Conservation (phyloP, 2,113 vertebrate species). For the Sinocyclocheilus grahami region DNA sequence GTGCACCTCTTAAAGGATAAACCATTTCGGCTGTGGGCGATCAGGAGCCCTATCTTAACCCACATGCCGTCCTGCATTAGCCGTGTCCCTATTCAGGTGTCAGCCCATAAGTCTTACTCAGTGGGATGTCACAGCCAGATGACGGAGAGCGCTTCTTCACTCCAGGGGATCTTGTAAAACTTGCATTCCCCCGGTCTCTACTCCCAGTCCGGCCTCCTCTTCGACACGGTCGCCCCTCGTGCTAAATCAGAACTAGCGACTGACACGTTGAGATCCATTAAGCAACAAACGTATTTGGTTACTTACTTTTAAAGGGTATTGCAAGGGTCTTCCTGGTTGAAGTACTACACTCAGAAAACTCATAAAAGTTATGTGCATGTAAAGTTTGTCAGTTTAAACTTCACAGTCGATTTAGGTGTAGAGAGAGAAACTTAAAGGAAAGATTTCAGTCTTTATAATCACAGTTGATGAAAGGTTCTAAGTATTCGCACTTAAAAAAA, state of each 20-base stretch:
- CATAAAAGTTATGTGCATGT: slow-evolving; percentile 11
- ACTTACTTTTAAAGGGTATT: slow-evolving; percentile 53
- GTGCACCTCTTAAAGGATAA: slow-evolving; percentile 60
- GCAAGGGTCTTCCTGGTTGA: slow-evolving; percentile 45
- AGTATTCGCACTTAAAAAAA: not conserved
- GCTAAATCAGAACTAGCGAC: slow-evolving; percentile 64
- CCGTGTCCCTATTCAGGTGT: slow-evolving; percentile 63
- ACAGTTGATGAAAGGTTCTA: not conserved
- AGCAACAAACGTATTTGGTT: slow-evolving; percentile 72
- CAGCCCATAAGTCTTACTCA: slow-evolving; percentile 63
- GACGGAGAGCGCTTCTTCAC: slow-evolving; percentile 64
- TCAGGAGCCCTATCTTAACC: slow-evolving; percentile 58
- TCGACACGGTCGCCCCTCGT: slow-evolving; percentile 32
- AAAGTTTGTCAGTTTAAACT: not conserved
- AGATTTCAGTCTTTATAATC: not conserved
- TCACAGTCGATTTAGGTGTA: not conserved
- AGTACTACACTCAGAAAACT: slow-evolving; percentile 35
- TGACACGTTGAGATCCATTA: slow-evolving; percentile 61
- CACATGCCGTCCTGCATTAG: slow-evolving; percentile 58
- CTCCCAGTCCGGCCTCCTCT: slow-evolving; percentile 45
- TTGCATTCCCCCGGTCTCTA: slow-evolving; percentile 61
- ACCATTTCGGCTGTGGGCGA: slow-evolving; percentile 63
- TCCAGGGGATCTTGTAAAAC: slow-evolving; percentile 74
- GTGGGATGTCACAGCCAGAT: slow-evolving; percentile 52
- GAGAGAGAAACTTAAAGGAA: not conserved